phyloP scores from a whole-genome alignment of 1,140 invertebrate genomes.

The Drosophila lacteicornis region DNA sequence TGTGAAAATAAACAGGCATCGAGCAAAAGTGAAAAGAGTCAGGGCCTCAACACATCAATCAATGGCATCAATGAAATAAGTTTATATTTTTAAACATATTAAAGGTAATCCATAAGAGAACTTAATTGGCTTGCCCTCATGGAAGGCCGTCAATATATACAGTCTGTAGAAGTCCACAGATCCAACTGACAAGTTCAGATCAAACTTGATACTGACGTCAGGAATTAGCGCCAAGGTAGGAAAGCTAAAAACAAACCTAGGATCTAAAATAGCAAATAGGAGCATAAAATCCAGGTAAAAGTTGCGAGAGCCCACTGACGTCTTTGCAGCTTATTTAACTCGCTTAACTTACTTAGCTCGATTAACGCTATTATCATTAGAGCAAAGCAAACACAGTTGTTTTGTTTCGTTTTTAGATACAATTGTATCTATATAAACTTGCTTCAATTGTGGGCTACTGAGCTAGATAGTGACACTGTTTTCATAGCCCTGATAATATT shows the following conservation, averaged over 20 bases:
- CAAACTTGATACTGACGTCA: conserved; percentile 33
- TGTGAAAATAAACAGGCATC: conserved; percentile 42
- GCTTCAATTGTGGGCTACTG: conserved; percentile 11
- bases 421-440: conserved; percentile 28
- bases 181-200: conserved; percentile 1
- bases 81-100: conserved; percentile 54
- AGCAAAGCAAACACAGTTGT: conserved; percentile 43
- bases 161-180: background rate
- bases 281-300: conserved; percentile 31
- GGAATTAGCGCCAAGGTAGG: conserved; percentile 3
- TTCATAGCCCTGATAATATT: conserved; percentile 26
- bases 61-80: conserved; percentile 20
- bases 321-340: conserved; percentile 36
- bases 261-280: conserved; percentile 21
- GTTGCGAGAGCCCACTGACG: conserved; percentile 32
- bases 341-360: conserved; percentile 17
- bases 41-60: conserved; percentile 38
- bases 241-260: conserved; percentile 36
- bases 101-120: conserved; percentile 42
- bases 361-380: conserved; percentile 48
- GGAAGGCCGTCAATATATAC: conserved; percentile 32
- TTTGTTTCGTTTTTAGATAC: conserved; percentile 33
- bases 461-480: conserved; percentile 31
- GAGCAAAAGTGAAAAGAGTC: conserved; percentile 36
- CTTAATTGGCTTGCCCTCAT: conserved; percentile 34